phyloP scores from a whole-genome alignment of 2,888 invertebrate species.

The Tholera decimalis region DNA sequence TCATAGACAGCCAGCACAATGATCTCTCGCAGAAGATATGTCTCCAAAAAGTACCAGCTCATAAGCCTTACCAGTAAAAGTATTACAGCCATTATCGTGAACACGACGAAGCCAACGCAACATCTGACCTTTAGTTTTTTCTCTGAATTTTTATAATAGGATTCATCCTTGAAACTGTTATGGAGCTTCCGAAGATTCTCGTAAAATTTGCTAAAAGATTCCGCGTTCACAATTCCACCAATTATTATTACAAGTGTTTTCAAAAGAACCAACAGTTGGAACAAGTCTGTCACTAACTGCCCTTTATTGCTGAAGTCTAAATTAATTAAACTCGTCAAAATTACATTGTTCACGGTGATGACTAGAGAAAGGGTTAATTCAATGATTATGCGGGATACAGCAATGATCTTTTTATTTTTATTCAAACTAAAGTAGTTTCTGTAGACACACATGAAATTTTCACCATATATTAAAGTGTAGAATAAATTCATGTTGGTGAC shows the following conservation, averaged over 20 bases:
- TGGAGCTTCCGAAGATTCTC: conserved; percentile 39
- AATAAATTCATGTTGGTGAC: conserved; percentile 40
- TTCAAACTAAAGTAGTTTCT: conserved; percentile 38
- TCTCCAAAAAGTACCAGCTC: conserved; percentile 16
- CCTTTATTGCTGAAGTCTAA: conserved; percentile 27
- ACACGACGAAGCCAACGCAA: conserved; percentile 31
- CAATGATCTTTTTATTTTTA: conserved; percentile 37
- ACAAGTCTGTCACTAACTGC: conserved; percentile 25
- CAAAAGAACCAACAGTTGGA: conserved; percentile 32
- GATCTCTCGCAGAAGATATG: conserved; percentile 22
- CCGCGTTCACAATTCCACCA: conserved; percentile 40
- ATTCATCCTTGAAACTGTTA: conserved; percentile 27
- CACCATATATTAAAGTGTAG: conserved; percentile 23
- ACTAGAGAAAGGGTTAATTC: conserved; percentile 32
- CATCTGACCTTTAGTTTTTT: conserved; percentile 42
- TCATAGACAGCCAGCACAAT: conserved; percentile 36
- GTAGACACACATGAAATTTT: conserved; percentile 50
- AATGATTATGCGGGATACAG: conserved; percentile 35
- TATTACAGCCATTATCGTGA: conserved; percentile 33
- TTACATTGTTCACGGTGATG: conserved; percentile 40
- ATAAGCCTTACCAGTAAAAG: conserved; percentile 10
- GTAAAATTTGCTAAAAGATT: conserved; percentile 31
- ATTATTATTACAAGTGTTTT: conserved; percentile 41
- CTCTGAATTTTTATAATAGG: conserved; percentile 1
- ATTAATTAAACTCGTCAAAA: conserved; percentile 21